A percentile compares a stretch with the other conserved stretches of the same genome.
Evolutionary conservation across 2,797 vertebrate genomes (phyloP).

Genomic region (Anguilla marmorata): DNA sequence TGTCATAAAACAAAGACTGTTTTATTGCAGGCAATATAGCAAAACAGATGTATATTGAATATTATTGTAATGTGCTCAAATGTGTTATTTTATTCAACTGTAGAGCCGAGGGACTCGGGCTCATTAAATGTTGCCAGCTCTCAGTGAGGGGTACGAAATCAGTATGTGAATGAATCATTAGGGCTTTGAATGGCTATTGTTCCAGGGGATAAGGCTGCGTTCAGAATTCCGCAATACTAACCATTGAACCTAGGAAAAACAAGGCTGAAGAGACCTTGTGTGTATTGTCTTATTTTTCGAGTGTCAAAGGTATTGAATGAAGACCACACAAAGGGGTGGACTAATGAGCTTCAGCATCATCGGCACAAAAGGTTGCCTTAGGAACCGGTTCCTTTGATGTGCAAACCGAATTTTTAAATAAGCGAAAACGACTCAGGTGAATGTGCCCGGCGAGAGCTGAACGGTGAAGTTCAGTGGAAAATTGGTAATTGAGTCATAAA

Average conservation of each 20-base stretch:
- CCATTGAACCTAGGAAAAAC: slow-evolving; percentile 10
- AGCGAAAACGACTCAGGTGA: slow-evolving; percentile 5
- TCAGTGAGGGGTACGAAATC: slow-evolving; percentile 24
- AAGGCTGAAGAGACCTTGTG: slow-evolving; percentile 13
- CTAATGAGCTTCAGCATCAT: slow-evolving; percentile 36
- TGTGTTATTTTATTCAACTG: slow-evolving; percentile 8
- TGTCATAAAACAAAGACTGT: background rate
- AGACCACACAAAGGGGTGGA: slow-evolving; percentile 22
- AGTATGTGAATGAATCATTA: slow-evolving; percentile 16
- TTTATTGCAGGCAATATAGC: background rate
- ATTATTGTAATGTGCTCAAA: background rate
- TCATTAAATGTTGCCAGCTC: slow-evolving; percentile 25
- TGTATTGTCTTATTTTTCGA: slow-evolving; percentile 30
- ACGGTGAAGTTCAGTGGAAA: slow-evolving; percentile 19
- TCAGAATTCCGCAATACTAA: slow-evolving; percentile 17
- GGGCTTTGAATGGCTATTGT: slow-evolving; percentile 25
- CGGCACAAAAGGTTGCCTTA: slow-evolving; percentile 35
- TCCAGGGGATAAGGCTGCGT: slow-evolving; percentile 23
- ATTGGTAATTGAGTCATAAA: slow-evolving; percentile 20
- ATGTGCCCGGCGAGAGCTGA: background rate
- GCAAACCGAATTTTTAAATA: slow-evolving; percentile 28
- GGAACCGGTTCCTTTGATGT: slow-evolving; percentile 35
- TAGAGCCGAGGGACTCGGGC: background rate
- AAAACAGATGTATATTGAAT: slow-evolving; percentile 10
- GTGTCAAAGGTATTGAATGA: slow-evolving; percentile 7